Evolutionary conservation across 2,797 vertebrate genomes (phyloP).

Genomic region (Sebastes taczanowskii): DNA sequence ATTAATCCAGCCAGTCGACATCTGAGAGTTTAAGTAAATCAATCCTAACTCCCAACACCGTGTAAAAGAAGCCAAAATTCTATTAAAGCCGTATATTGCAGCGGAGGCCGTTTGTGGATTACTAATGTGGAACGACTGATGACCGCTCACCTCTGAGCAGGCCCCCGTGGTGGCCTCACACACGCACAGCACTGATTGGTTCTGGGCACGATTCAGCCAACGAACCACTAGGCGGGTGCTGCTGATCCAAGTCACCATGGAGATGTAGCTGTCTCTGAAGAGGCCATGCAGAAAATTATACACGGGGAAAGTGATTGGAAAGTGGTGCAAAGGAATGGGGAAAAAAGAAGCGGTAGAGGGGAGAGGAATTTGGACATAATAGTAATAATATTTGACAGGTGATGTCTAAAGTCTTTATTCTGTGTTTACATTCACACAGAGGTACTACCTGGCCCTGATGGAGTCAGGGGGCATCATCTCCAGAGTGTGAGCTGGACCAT

Average conservation of each 20-base stretch:
- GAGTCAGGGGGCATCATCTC: conserved; percentile 85
- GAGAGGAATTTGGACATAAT: not conserved
- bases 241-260: conserved; percentile 87
- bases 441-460: conserved; percentile 78
- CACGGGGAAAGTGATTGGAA: not conserved
- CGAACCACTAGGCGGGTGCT: conserved; percentile 84
- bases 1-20: conserved; percentile 62
- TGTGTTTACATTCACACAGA: conserved; percentile 25
- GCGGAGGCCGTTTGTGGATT: conserved; percentile 41
- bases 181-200: conserved; percentile 84
- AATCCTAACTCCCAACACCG: conserved; percentile 38
- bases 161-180: conserved; percentile 87
- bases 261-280: conserved; percentile 86
- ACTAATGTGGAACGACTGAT: conserved; percentile 49
- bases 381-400: conserved; percentile 25
- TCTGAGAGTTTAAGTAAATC: conserved; percentile 60
- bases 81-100: conserved; percentile 43
- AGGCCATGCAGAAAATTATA: conserved; percentile 42
- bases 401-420: conserved; percentile 11
- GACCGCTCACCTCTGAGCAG: conserved; percentile 84
- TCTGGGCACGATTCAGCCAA: conserved; percentile 88
- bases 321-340: not conserved
- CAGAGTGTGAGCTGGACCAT: conserved; percentile 84
- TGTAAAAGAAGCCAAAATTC: conserved; percentile 52
- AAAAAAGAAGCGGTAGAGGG: not conserved